These are phyloP conservation scores for Myotis myotis DNA, from an alignment of 2,797 vertebrate species.

Conservation along the genomic window DNA sequence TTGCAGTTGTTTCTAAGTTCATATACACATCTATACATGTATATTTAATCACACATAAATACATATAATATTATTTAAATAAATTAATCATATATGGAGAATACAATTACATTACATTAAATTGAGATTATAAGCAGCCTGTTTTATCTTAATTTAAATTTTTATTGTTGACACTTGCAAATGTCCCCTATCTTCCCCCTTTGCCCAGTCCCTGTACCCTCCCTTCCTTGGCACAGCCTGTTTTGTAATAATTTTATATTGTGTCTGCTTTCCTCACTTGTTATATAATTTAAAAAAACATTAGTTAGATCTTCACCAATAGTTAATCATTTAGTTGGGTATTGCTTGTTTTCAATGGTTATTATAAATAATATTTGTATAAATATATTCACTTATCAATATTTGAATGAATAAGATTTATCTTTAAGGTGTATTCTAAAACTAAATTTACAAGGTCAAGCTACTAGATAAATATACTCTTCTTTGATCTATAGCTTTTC, in stretches of 20 bases:
- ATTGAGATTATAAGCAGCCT: neutral
- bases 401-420: neutral
- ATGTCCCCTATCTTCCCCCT: neutral
- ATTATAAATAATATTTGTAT: neutral
- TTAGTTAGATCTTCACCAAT: neutral
- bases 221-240: neutral
- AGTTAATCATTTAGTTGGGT: neutral
- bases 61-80: neutral
- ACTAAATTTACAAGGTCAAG: neutral
- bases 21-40: neutral
- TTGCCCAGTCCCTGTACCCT: neutral
- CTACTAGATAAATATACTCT: neutral
- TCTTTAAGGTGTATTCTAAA: neutral
- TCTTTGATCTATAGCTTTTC: neutral
- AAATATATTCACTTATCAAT: neutral
- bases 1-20: neutral
- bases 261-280: neutral
- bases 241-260: neutral
- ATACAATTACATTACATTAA: neutral
- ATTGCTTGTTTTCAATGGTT: neutral
- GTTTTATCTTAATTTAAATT: neutral
- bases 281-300: neutral
- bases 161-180: neutral
- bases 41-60: neutral
- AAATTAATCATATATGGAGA: neutral